Evolutionary conservation across 2,797 vertebrate genomes (phyloP), one percentile per base, ranked within the genome.

Genomic region (Lepilemur septentrionalis): DNA sequence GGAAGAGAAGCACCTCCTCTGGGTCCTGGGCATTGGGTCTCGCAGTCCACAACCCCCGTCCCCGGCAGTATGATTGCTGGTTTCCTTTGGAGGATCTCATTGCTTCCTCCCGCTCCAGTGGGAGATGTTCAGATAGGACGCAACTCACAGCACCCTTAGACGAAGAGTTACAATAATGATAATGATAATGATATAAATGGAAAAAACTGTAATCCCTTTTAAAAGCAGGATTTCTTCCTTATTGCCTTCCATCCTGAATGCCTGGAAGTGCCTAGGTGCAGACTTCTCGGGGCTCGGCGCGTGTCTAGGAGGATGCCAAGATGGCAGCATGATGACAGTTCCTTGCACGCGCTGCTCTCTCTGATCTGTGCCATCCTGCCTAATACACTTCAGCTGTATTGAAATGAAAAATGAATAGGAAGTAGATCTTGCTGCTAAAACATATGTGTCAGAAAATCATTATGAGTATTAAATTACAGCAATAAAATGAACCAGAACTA

Each of bases 381-480:
- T 97, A 95, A 98, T 95, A 83, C 30, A 93, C 96, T 97, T 97
- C 80, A 97, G 96, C 92, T 95, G 61, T 67, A 97, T 73, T 18
- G 76, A 91, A 97, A 97, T 92, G 92, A 98, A 98, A 98, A 98
- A 98, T 41, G 73, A 98, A 95, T 73, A 95, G 93, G 97, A 98
- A 96, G 89, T 92, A 96, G 85, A 96, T 98, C 97, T 98, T 97
- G 85, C 94, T 96, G 97, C 94, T 98, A 97, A 98, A 98, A 98
- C 2, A 95, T 93, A 97, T 91, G 41, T 97, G 96, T 98, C 98
- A 98, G 95, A 98, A 98, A 98, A 98, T 98, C 98, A 98, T 98
- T 98, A 98, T 52, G 90, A 98, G 97, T 67, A 96, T 94, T 98
- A 98, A 98, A 98, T 98, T 98, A 98, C 70, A 93, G 96, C 30